These are phyloP conservation scores for Aphidoletes aphidimyza DNA, from an alignment of 2,888 invertebrate species.

Conservation along the genomic window DNA sequence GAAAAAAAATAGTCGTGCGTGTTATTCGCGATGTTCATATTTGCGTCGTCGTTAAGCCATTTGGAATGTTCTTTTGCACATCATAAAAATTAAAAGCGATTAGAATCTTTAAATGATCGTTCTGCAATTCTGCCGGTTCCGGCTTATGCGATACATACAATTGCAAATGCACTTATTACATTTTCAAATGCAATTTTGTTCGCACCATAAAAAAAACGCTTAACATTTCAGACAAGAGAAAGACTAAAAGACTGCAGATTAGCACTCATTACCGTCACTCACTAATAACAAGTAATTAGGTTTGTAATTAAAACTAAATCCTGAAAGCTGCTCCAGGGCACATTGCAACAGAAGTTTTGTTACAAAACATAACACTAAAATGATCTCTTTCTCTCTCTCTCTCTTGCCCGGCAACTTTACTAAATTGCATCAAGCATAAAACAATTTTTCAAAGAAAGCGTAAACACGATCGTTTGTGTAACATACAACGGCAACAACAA, in stretches of 20 bases:
- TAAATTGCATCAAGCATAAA: background rate
- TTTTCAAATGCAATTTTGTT: background rate
- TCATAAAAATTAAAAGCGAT: conserved; percentile 25
- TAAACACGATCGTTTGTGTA: background rate
- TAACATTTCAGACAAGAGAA: background rate
- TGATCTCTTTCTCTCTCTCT: no score
- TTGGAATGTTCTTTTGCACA: conserved; percentile 11
- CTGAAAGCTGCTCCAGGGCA: background rate
- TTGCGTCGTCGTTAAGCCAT: background rate
- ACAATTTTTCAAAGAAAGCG: background rate
- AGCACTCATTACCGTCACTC: conserved; percentile 33
- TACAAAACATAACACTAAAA: no score
- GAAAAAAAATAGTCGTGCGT: background rate
- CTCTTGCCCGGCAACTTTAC: background rate
- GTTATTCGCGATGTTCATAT: background rate
- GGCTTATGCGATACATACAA: no score
- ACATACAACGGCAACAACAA: background rate
- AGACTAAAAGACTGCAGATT: no score
- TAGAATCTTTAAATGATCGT: conserved; percentile 25
- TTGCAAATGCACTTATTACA: background rate
- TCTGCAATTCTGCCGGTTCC: background rate
- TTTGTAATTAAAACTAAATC: background rate
- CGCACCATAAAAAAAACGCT: background rate
- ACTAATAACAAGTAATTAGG: conserved; percentile 24
- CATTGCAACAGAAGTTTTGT: conserved; percentile 11